A percentile compares a stretch with the other conserved stretches of the same genome.
Evolutionary conservation across 2,113 vertebrate species (phyloP).

Genomic region (Heterocephalus glaber): DNA sequence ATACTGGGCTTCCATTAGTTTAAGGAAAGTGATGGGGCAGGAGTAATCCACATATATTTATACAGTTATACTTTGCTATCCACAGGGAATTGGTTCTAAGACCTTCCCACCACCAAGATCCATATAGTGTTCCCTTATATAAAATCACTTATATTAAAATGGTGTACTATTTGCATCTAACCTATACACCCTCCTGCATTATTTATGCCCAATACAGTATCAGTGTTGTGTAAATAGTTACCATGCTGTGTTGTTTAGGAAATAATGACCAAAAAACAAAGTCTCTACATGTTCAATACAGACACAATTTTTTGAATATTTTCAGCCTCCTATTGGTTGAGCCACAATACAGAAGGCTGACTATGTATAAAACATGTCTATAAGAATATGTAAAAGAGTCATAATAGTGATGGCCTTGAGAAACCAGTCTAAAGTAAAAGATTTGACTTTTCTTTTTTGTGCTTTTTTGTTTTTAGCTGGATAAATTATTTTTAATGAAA

Average conservation of each 20-base stretch:
- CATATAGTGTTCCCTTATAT: background rate
- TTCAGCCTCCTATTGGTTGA: background rate
- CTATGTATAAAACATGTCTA: background rate
- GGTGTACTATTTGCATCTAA: background rate
- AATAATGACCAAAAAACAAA: background rate
- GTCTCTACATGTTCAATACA: background rate
- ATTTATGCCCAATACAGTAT: background rate
- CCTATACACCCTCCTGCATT: background rate
- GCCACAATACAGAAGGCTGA: background rate
- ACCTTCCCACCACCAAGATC: background rate
- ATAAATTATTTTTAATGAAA: background rate
- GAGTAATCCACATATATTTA: background rate
- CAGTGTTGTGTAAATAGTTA: background rate
- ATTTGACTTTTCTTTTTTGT: background rate
- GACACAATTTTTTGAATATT: background rate
- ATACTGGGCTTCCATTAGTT: background rate
- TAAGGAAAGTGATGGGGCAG: background rate
- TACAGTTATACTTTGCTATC: background rate
- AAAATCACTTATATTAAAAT: no score
- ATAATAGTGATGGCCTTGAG: background rate
- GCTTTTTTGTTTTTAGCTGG: constrained; percentile 44
- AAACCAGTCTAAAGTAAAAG: background rate
- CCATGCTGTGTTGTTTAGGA: background rate
- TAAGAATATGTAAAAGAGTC: background rate
- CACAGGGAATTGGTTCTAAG: background rate